These are phyloP conservation scores for Abrostola tripartita DNA, from an alignment of 2,888 invertebrate species.

Conservation along the genomic window DNA sequence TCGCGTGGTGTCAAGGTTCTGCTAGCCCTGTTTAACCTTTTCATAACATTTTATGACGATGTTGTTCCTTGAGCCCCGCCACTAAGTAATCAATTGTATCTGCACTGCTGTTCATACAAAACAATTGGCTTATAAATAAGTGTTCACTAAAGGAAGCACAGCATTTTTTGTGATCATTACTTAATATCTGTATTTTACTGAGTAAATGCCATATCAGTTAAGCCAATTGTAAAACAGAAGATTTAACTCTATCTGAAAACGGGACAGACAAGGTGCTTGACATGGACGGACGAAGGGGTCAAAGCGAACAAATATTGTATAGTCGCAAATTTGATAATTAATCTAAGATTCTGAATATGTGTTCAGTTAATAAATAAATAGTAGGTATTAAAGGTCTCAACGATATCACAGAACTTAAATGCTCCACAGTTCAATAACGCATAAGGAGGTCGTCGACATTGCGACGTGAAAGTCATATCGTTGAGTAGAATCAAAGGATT, in stretches of 20 bases:
- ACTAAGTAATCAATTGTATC: constrained; percentile 70
- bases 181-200: too few species aligned
- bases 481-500: constrained; percentile 58
- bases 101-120: constrained; percentile 53
- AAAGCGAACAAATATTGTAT: constrained; percentile 2
- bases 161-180: too few species aligned
- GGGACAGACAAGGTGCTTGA: background rate
- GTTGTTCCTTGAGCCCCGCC: constrained; percentile 59
- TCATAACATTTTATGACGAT: constrained; percentile 65
- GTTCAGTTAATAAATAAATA: constrained; percentile 24
- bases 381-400: constrained; percentile 61
- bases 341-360: background rate
- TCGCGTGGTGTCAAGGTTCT: constrained; percentile 73
- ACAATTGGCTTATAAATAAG: constrained; percentile 58
- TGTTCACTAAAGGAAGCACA: background rate
- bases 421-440: constrained; percentile 54
- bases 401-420: constrained; percentile 53
- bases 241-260: background rate
- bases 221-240: too few species aligned
- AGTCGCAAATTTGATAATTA: background rate
- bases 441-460: constrained; percentile 59
- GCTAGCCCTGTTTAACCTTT: constrained; percentile 67
- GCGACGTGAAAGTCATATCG: constrained; percentile 50
- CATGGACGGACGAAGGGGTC: background rate
- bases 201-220: too few species aligned